Conservation (phyloP, 1,140 invertebrate genomes). For the Procambarus clarkii region DNA sequence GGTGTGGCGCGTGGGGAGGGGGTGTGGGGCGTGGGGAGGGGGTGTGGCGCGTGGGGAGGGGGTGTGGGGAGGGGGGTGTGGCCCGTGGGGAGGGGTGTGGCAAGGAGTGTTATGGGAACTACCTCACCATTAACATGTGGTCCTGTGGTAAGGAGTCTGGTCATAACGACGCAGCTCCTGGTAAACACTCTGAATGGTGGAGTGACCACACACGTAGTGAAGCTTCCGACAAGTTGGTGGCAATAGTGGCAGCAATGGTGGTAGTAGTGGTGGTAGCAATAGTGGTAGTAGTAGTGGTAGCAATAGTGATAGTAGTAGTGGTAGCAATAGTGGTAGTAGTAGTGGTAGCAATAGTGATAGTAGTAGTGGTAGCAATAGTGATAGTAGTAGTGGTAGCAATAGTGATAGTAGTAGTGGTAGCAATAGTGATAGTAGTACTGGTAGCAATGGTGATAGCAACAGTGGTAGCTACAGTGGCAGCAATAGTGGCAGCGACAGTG, state of each 20-base stretch:
- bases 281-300: not conserved
- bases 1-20: too few relatives aligned
- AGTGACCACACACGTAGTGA: too few relatives aligned
- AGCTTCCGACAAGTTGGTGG: too few relatives aligned
- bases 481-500: not conserved
- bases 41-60: not conserved
- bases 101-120: too few relatives aligned
- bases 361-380: not conserved
- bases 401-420: not conserved
- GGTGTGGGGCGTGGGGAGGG: too few relatives aligned
- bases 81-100: too few relatives aligned
- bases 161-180: too few relatives aligned
- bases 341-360: not conserved
- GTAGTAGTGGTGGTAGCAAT: not conserved
- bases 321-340: not conserved
- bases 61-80: too few relatives aligned
- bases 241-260: not conserved
- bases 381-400: not conserved
- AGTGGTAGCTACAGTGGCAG: not conserved
- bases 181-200: too few relatives aligned
- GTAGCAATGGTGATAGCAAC: not conserved
- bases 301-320: not conserved
- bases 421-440: not conserved
- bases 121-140: too few relatives aligned
- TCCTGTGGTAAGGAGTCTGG: too few relatives aligned